Conservation (phyloP, 1,140 invertebrate genomes). For the Limonius californicus region DNA sequence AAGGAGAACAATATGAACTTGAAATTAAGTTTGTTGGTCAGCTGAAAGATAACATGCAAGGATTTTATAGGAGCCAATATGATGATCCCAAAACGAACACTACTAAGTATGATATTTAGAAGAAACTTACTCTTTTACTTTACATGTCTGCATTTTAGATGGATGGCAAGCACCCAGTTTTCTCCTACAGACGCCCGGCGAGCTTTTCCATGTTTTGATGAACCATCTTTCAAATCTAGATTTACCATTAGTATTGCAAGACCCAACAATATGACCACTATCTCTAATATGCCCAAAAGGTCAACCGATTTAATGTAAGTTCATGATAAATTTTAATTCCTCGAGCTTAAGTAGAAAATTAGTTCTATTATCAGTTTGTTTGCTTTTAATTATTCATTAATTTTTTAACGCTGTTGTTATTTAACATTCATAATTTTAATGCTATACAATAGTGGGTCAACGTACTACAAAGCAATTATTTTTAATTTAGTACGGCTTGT, state of each 20-base stretch:
- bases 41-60: slow-evolving; percentile 56
- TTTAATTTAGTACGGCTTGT: too few relatives aligned
- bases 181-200: slow-evolving; percentile 74
- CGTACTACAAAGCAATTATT: too few relatives aligned
- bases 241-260: slow-evolving; percentile 67
- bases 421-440: too few relatives aligned
- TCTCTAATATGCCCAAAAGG: slow-evolving; percentile 43
- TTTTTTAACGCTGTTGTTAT: too few relatives aligned
- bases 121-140: slow-evolving; percentile 12
- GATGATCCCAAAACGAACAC: slow-evolving; percentile 36
- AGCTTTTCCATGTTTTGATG: slow-evolving; percentile 88
- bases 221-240: slow-evolving; percentile 77
- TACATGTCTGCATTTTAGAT: slow-evolving; percentile 49
- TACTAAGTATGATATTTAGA: neutral
- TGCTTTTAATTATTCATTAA: too few relatives aligned
- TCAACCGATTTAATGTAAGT: slow-evolving; percentile 17
- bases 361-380: too few relatives aligned
- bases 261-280: slow-evolving; percentile 34
- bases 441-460: too few relatives aligned
- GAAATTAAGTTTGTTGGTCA: slow-evolving; percentile 35
- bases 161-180: slow-evolving; percentile 75
- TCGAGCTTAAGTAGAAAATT: too few relatives aligned
- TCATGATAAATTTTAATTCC: too few relatives aligned
- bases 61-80: slow-evolving; percentile 81
- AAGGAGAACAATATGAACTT: slow-evolving; percentile 33